Percentiles rank a stretch among this genome's conserved stretches.
Evolutionary conservation across 1,140 invertebrate species (phyloP).

Genomic region (Drosophila hydei): DNA sequence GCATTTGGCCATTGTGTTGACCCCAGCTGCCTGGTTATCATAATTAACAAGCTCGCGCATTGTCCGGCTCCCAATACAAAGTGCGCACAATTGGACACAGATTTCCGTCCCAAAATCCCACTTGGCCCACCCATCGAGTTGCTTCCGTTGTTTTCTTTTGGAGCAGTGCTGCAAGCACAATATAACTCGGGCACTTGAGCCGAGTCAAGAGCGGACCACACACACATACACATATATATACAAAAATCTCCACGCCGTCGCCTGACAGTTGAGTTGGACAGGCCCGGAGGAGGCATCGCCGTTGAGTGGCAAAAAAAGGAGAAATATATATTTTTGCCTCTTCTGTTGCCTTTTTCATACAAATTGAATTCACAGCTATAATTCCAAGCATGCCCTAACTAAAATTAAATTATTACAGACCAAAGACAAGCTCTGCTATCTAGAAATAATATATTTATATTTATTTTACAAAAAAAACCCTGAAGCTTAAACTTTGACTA

Average conservation of each 20-base stretch:
- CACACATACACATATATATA: conserved; percentile 39
- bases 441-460: not conserved
- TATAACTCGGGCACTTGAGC: conserved; percentile 51
- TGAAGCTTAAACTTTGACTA: too few species aligned
- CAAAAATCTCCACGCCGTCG: conserved; percentile 36
- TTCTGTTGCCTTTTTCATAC: conserved; percentile 42
- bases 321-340: conserved; percentile 31
- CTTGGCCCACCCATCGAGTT: conserved; percentile 51
- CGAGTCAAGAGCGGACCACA: conserved; percentile 55
- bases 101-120: conserved; percentile 18
- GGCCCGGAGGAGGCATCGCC: conserved; percentile 48
- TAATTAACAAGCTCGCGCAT: conserved; percentile 70
- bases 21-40: conserved; percentile 61
- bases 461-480: too few species aligned
- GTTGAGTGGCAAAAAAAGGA: conserved; percentile 57
- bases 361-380: conserved; percentile 59
- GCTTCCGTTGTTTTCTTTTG: conserved; percentile 59
- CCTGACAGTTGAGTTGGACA: conserved; percentile 59
- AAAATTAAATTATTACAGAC: conserved; percentile 2
- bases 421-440: not conserved
- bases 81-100: conserved; percentile 9
- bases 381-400: conserved; percentile 32
- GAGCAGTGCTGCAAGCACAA: conserved; percentile 20
- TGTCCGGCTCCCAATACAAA: conserved; percentile 33
- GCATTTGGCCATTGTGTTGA: conserved; percentile 61